Evolutionary conservation across 2,113 vertebrate genomes (phyloP), one percentile per base, ranked within the genome.

Genomic region (Numida meleagris): DNA sequence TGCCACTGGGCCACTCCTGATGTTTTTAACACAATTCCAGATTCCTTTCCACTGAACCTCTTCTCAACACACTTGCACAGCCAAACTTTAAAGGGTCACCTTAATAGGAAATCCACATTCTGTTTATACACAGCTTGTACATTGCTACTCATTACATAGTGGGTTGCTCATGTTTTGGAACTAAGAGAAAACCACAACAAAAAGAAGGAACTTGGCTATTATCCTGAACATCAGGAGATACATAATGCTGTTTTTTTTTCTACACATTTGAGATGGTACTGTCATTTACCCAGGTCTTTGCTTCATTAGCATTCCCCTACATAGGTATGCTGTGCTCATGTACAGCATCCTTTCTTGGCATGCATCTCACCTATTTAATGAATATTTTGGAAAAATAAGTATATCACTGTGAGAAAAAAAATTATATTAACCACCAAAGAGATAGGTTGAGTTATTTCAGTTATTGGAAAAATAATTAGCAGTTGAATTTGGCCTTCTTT

Each of bases 391-490:
- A 71, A 86, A 95, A 95, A 71, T 46, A 42, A 76, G 17, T 59
- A 2, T 66, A 50, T 74, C 57, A 15, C 14, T 43, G 18, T 51
- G 15, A 5, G 8, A 21, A 29, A 50, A 42, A 89, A 83, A 51
- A 25, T 13, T 62, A 29, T 8, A 78, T 75, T 61, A 70, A 45
- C 27, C 3, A 79, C 16, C 1, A 2, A 75, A 88, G 40, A 81
- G 23, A 6, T n/a, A 65, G 24, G 36, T 43, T 62, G 29, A 74
- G 38, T 78, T 86, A 73, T 34, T 89, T 75, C 5, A 9, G 12
- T 50, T 89, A 20, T 12, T 90, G 50, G 24, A 70, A 87, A 90
- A 96, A 58, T 38, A 87, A 70, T 82, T 70, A 66, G 9, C 16
- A 62, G 18, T 19, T 66, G n/a, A 70, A 75, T 86, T 80, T 62